These are phyloP conservation scores for Diachasma alloeum DNA, from an alignment of 1,140 invertebrate genomes.

Conservation along the genomic window DNA sequence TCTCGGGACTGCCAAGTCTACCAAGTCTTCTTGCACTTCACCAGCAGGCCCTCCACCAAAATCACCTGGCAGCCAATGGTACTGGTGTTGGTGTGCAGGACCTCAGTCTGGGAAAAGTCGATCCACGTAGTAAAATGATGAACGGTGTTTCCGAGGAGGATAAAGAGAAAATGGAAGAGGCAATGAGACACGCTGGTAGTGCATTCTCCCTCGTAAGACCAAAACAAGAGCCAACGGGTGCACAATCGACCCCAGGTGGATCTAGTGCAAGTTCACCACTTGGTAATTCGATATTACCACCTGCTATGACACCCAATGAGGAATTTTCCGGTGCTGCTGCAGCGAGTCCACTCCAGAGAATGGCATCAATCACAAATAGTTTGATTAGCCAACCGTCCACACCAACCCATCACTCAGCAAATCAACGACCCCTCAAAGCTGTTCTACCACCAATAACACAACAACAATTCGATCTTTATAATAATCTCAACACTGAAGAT, in stretches of 20 bases:
- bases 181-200: constrained; percentile 81
- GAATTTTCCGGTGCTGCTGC: constrained; percentile 81
- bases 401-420: constrained; percentile 80
- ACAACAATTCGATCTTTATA: constrained; percentile 98
- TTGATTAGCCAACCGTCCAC: constrained; percentile 90
- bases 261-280: constrained; percentile 78
- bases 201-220: constrained; percentile 86
- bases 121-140: constrained; percentile 70
- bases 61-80: constrained; percentile 68
- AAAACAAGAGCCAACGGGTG: constrained; percentile 77
- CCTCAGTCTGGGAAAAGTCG: constrained; percentile 83
- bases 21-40: constrained; percentile 76
- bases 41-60: constrained; percentile 76
- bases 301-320: constrained; percentile 78
- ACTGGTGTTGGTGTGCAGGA: constrained; percentile 82
- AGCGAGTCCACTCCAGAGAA: constrained; percentile 91
- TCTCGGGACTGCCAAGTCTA: constrained; percentile 69
- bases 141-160: constrained; percentile 75
- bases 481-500: constrained; percentile 98
- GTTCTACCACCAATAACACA: constrained; percentile 98
- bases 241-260: constrained; percentile 69
- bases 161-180: constrained; percentile 74
- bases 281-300: constrained; percentile 83
- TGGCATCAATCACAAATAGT: constrained; percentile 98
- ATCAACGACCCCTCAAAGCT: constrained; percentile 90